These are phyloP conservation scores for Microtus montanus DNA, from an alignment of 2,113 vertebrate genomes.

Conservation along the genomic window DNA sequence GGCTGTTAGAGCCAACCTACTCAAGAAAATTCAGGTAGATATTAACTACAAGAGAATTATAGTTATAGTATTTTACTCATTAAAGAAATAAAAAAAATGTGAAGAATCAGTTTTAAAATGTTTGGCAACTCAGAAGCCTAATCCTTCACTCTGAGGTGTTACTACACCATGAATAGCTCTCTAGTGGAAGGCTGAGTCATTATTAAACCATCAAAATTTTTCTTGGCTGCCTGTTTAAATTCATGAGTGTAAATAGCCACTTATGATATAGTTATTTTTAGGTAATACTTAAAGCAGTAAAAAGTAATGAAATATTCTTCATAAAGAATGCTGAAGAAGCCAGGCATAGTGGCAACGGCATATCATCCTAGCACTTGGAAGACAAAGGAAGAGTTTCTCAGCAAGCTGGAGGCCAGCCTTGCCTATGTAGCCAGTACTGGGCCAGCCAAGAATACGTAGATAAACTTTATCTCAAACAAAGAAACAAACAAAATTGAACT, in stretches of 20 bases:
- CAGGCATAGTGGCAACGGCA: not conserved
- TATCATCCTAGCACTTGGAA: not conserved
- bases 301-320: not conserved
- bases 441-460: not conserved
- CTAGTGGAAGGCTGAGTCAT: slow-evolving; percentile 23
- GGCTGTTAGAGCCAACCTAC: not conserved
- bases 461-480: not conserved
- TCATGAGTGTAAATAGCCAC: not conserved
- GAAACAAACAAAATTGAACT: not conserved
- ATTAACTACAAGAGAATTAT: not conserved
- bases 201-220: not conserved
- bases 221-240: not conserved
- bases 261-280: not conserved
- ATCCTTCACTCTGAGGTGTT: not conserved
- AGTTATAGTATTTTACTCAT: slow-evolving; percentile 43
- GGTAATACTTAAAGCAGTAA: not conserved
- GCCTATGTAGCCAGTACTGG: not conserved
- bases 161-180: not conserved
- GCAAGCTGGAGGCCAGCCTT: not conserved
- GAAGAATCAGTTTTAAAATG: not conserved
- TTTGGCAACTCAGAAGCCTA: not conserved
- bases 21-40: not conserved
- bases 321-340: not conserved
- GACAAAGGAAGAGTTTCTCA: not conserved
- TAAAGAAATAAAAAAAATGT: slow-evolving; percentile 36